Evolutionary conservation across 2,888 invertebrate species (phyloP).

Genomic region (Troides oblongomaculatus): DNA sequence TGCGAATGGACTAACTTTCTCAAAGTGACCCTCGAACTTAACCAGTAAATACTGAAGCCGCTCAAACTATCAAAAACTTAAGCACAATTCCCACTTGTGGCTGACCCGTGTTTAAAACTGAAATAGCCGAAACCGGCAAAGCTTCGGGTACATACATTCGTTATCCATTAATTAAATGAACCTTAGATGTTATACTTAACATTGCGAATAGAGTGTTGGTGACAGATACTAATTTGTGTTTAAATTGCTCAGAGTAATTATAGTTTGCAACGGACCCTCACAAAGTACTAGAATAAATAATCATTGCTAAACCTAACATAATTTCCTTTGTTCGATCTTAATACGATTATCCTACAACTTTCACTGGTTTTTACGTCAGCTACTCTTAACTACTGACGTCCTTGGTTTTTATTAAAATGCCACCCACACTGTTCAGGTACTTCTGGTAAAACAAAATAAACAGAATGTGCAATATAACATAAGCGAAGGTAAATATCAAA

Average conservation of each 20-base stretch:
- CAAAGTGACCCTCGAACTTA: conserved; percentile 72
- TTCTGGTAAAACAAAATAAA: not conserved
- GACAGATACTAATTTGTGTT: conserved; percentile 25
- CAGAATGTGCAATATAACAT: not conserved
- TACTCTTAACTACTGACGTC: no score
- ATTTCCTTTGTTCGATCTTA: no score
- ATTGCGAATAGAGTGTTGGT: conserved; percentile 16
- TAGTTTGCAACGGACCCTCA: not conserved
- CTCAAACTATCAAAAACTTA: conserved; percentile 78
- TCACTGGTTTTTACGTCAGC: no score
- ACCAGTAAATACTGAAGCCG: conserved; percentile 76
- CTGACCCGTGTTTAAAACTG: conserved; percentile 59
- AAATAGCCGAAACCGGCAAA: conserved; percentile 52
- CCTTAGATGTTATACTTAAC: conserved; percentile 38
- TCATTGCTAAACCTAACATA: not conserved
- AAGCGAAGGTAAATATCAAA: conserved; percentile 27
- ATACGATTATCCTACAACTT: no score
- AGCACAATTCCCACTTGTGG: conserved; percentile 66
- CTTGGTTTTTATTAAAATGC: no score
- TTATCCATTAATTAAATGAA: conserved; percentile 48
- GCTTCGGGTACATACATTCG: conserved; percentile 38
- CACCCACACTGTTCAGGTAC: no score
- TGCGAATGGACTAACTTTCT: conserved; percentile 54
- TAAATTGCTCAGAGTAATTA: conserved; percentile 10
- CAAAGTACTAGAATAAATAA: not conserved